Evolutionary conservation across 1,140 invertebrate genomes (phyloP), one percentile per base, ranked within the genome.

Genomic region (Hyphantria cunea): DNA sequence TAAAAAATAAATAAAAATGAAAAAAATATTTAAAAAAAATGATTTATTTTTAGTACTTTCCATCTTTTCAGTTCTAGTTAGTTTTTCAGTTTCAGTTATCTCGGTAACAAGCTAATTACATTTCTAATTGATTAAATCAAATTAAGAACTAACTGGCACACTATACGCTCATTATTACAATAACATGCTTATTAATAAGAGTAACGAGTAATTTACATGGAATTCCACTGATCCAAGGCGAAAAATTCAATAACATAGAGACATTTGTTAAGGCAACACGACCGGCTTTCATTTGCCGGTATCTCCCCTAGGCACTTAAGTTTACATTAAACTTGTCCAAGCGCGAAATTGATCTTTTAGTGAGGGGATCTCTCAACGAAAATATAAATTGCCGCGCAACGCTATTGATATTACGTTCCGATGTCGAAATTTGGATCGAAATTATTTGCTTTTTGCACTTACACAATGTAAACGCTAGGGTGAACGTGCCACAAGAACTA

Each of bases 261-360:
- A 80, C 82, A 80, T 86, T 88, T 85, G 82, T 85, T 80, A 82
- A 76, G 70, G 75, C 78, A 76, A 78, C 74, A 71, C 75, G 76
- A 64, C 74, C 71, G 72, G 74, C 74, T 86, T 89, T 86, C 80
- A 84, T 88, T 88, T 84, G 83, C 68, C 67, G 66, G 70, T 76
- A 73, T 80, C 79, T 86, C 84, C 84, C 86, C 84, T 74, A 78
- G 72, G 77, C 82, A 83, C 82, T 88, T 86, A 86, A 86, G 82
- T 86, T 87, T 88, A 86, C 86, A 88, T 89, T 87, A 88, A 86
- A 79, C 68, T 83, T 88, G 80, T 85, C 84, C 80, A 86, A 82
- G 85, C 86, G 86, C 80, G 84, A 89, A 89, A 89, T 89, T 89
- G 86, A 88, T 89, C 85, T 89, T 82, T 86, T 80, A 84, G 80